phyloP scores from a whole-genome alignment of 2,888 invertebrate genomes.

The Caenorhabditis sp. region DNA sequence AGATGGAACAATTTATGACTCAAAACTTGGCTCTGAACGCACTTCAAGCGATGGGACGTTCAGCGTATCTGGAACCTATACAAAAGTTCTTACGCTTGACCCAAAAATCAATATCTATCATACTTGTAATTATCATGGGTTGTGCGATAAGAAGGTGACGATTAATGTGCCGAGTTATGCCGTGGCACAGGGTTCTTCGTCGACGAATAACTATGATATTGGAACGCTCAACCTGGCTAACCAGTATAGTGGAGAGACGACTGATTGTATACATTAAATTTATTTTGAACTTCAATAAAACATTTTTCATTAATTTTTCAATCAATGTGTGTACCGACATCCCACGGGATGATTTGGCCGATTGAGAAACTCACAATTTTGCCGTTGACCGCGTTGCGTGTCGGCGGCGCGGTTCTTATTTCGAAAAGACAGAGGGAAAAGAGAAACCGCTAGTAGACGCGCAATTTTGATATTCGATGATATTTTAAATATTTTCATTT shows the following conservation, averaged over 20 bases:
- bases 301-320: too few species aligned
- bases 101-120: conserved; percentile 41
- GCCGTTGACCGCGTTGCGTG: too few species aligned
- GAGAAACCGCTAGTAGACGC: too few species aligned
- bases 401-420: too few species aligned
- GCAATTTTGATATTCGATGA: too few species aligned
- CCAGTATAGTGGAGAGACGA: conserved; percentile 34
- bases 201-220: conserved; percentile 28
- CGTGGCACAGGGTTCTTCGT: conserved; percentile 19
- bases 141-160: conserved; percentile 35
- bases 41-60: conserved; percentile 29
- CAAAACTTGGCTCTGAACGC: conserved; percentile 16
- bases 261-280: conserved; percentile 36
- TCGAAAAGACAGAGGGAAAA: too few species aligned
- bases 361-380: too few species aligned
- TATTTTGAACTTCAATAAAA: not conserved
- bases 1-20: conserved; percentile 37
- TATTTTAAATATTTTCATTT: too few species aligned
- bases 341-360: too few species aligned
- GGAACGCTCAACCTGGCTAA: conserved; percentile 40
- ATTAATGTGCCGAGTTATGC: conserved; percentile 36
- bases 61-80: conserved; percentile 21
- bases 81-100: conserved; percentile 27
- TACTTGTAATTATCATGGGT: conserved; percentile 25
- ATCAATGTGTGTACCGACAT: too few species aligned